Evolutionary conservation across 1,140 invertebrate species (phyloP).

Genomic region (Mactra quadrangularis): DNA sequence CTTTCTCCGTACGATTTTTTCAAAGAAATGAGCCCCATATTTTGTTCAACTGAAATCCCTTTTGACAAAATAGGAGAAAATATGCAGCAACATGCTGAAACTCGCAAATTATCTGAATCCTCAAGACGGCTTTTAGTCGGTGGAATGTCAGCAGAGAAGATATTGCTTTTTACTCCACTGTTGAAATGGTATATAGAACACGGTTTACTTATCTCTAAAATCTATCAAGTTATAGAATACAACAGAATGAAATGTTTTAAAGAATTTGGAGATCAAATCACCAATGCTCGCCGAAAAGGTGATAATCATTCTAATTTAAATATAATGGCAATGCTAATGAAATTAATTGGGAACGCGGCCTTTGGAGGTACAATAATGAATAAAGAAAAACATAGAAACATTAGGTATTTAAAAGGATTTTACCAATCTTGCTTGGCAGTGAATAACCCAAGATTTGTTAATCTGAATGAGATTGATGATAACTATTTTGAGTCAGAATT

Average conservation of each 20-base stretch:
- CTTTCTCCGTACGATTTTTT: slow-evolving; percentile 9
- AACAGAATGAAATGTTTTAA: neutral
- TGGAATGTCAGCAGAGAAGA: slow-evolving; percentile 53
- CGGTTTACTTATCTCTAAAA: slow-evolving; percentile 25
- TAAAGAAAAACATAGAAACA: slow-evolving; percentile 45
- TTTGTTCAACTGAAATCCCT: slow-evolving; percentile 38
- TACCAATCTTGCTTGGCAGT: slow-evolving; percentile 2
- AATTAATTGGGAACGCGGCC: slow-evolving; percentile 51
- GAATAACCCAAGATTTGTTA: too few relatives aligned
- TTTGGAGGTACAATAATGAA: slow-evolving; percentile 47
- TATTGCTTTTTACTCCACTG: too few relatives aligned
- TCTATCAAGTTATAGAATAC: slow-evolving; percentile 58
- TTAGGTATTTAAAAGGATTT: slow-evolving; percentile 25
- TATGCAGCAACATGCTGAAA: slow-evolving; percentile 44
- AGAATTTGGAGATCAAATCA: slow-evolving; percentile 33
- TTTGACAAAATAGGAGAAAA: slow-evolving; percentile 44
- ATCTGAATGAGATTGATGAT: too few relatives aligned
- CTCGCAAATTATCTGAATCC: slow-evolving; percentile 18
- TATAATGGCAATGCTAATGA: slow-evolving; percentile 59
- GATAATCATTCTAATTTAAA: slow-evolving; percentile 24
- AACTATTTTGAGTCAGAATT: too few relatives aligned
- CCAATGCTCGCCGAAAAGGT: slow-evolving; percentile 47
- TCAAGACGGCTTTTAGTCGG: slow-evolving; percentile 41
- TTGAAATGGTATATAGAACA: too few relatives aligned
- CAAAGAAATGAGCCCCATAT: slow-evolving; percentile 28